Base-by-base conservation (phyloP, 2,113 vertebrate genomes). In the Bucco capensis region DNA sequence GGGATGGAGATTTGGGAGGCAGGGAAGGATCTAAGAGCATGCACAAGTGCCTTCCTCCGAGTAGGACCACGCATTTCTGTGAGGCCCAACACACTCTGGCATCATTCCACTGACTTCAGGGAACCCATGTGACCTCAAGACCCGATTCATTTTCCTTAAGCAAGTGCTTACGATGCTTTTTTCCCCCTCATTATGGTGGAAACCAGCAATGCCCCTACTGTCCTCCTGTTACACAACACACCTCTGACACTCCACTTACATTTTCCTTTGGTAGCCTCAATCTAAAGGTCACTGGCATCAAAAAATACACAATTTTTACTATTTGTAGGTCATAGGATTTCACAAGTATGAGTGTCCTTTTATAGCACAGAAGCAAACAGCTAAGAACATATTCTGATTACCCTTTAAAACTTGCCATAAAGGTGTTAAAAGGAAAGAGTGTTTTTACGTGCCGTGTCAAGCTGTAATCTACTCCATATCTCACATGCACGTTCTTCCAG, bases 391-490 rank as follows among this genome's bases (percentile, higher is more conserved):
- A 58, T 84, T 96, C 90, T 94, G 96, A 96, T 95, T 94, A 93
- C 93, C 90, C 90, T 95, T 95, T 94, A 96, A 96, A 96, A 90
- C 88, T 82, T 10, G 61, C 83, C 78, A 72, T 94, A 96, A 96
- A 95, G 92, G 96, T 95, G 94, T 95, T 95, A 96, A 95, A 95
- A 96, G 90, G 85, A 83, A 88, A 64, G 86, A 95, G 93, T 86
- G 93, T 81, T 95, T 94, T 93, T 95, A 93, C 47, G 31, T 95
- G 94, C 95, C 76, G 33, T 67, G 92, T 81, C 86, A 77, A 67
- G 88, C 90, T 44, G 61, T 94, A 94, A 96, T 93, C 94, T 95
- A 17, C 93, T 78, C 93, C 61, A 2, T 95, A 94, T 94, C 93
- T 95, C 94, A 83, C 88, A 71, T 14, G 9, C 88, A 90, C 42